Conservation (phyloP, 2,888 invertebrate species). For the Apamea anceps region DNA sequence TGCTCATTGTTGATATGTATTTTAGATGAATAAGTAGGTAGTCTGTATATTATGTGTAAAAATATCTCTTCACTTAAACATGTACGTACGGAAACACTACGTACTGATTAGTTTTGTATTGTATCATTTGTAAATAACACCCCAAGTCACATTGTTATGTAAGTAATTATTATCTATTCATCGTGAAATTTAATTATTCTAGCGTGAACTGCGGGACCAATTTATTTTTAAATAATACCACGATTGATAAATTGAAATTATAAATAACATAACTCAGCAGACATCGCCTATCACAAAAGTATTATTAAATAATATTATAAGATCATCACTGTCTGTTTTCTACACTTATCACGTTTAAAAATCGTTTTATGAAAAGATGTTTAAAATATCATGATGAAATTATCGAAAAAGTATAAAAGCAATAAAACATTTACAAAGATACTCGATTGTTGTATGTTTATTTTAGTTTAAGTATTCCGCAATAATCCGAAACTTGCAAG, state of each 20-base stretch:
- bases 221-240: conserved; percentile 52
- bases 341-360: conserved; percentile 33
- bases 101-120: conserved; percentile 61
- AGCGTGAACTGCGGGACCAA: conserved; percentile 63
- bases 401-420: conserved; percentile 60
- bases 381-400: conserved; percentile 50
- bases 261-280: conserved; percentile 34
- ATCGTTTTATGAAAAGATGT: conserved; percentile 39
- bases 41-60: conserved; percentile 69
- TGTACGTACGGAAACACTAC: conserved; percentile 52
- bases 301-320: conserved; percentile 55
- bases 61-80: conserved; percentile 50
- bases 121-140: conserved; percentile 67
- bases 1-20: conserved; percentile 68
- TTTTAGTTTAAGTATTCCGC: conserved; percentile 35
- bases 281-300: conserved; percentile 57
- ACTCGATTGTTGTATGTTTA: conserved; percentile 59
- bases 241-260: conserved; percentile 34
- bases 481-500: neutral
- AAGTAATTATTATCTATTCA: conserved; percentile 42
- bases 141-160: conserved; percentile 59
- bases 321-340: conserved; percentile 45
- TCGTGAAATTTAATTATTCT: conserved; percentile 51
- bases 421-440: conserved; percentile 65
- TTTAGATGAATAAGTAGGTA: conserved; percentile 63